These are phyloP conservation scores for Megaceryle torquata DNA, from an alignment of 2,113 vertebrate genomes.

Conservation along the genomic window DNA sequence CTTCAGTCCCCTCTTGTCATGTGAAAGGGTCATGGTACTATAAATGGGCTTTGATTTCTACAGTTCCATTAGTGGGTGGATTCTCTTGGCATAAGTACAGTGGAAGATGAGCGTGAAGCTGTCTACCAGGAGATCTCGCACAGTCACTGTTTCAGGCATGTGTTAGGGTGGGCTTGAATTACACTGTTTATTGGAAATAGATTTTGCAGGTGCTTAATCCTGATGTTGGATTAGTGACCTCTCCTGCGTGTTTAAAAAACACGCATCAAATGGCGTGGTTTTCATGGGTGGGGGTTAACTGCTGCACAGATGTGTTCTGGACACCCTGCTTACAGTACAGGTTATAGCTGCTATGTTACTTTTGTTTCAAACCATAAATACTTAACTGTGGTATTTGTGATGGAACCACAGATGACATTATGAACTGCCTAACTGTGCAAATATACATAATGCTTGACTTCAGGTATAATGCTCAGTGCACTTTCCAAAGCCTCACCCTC, in stretches of 20 bases:
- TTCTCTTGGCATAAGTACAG: neutral
- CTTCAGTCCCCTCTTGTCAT: neutral
- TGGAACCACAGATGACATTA: neutral
- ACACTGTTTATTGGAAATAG: neutral
- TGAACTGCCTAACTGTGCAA: neutral
- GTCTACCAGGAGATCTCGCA: neutral
- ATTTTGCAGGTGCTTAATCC: conserved; percentile 2
- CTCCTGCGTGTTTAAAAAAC: neutral
- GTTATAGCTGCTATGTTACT: neutral
- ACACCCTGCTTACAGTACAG: neutral
- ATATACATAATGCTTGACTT: neutral
- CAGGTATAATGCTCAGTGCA: neutral
- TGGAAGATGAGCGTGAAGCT: neutral
- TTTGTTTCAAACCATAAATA: neutral
- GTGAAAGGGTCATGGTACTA: neutral
- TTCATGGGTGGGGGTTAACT: neutral
- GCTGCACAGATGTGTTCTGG: neutral
- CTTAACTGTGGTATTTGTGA: neutral
- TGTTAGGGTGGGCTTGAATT: neutral
- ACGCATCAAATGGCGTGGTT: neutral
- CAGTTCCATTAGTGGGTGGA: neutral
- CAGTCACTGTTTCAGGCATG: neutral
- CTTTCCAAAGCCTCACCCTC: neutral
- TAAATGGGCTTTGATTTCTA: neutral
- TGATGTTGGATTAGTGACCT: neutral